phyloP scores from a whole-genome alignment of 2,113 vertebrate species.

The Laterallus jamaicensis region DNA sequence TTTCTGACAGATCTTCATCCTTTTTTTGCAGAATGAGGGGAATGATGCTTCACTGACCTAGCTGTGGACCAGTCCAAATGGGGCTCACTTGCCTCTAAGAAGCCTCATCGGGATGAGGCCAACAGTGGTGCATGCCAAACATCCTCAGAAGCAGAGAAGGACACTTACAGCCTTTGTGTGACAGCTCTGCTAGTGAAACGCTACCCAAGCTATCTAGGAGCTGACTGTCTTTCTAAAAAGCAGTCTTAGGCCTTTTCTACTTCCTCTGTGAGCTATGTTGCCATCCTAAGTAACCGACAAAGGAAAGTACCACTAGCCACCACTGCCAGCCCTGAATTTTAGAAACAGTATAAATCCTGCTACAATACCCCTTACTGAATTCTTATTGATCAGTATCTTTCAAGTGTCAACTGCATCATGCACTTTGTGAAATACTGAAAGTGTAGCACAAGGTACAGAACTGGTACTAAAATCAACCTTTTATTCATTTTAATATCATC shows the following conservation, averaged over 20 bases:
- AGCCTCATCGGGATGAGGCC: background rate
- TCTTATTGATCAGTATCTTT: background rate
- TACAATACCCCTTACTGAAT: background rate
- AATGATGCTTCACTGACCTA: background rate
- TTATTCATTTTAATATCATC: background rate
- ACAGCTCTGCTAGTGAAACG: background rate
- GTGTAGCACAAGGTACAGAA: background rate
- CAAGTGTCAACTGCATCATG: rapidly evolving
- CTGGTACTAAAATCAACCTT: background rate
- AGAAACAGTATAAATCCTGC: background rate
- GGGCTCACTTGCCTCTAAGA: background rate
- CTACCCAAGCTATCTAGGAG: background rate
- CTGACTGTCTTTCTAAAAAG: background rate
- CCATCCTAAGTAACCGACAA: background rate
- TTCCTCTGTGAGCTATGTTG: background rate
- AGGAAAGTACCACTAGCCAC: background rate
- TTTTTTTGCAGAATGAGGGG: background rate
- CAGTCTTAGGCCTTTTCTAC: background rate
- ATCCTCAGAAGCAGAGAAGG: background rate
- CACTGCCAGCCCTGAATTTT: background rate
- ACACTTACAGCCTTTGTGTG: background rate
- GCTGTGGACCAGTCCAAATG: background rate
- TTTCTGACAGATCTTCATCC: background rate
- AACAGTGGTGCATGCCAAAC: background rate
- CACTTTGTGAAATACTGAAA: background rate